Evolutionary conservation across 2,797 vertebrate genomes (phyloP).

Genomic region (Microtus agrestis): DNA sequence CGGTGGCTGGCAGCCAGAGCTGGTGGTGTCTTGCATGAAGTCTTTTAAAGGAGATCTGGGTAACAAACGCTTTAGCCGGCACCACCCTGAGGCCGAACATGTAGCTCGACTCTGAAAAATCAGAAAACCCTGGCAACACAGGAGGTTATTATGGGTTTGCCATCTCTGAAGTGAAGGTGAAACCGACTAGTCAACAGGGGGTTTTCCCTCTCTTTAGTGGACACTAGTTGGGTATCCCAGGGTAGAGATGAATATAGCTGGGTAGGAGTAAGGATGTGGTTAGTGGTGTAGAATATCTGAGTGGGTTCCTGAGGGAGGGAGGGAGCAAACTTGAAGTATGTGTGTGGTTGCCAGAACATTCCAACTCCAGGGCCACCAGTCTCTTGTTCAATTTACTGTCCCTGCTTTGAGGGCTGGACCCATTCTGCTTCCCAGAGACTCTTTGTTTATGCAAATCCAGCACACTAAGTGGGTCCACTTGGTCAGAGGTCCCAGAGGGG

Average conservation of each 20-base stretch:
- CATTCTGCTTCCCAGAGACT: not conserved
- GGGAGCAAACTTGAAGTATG: not conserved
- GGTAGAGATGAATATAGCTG: not conserved
- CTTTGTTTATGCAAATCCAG: not conserved
- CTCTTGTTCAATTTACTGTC: slow-evolving; percentile 5
- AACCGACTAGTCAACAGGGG: not conserved
- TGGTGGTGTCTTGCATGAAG: not conserved
- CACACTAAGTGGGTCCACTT: not conserved
- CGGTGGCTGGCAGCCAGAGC: not conserved
- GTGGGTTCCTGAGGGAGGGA: not conserved
- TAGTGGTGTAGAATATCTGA: not conserved
- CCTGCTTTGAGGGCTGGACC: not conserved
- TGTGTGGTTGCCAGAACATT: slow-evolving; percentile 5
- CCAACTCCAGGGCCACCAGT: not conserved
- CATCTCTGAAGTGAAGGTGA: slow-evolving; percentile 42
- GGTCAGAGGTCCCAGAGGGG: not conserved
- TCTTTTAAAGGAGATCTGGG: not conserved
- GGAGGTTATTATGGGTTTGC: not conserved
- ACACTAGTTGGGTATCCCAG: not conserved
- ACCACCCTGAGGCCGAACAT: not conserved
- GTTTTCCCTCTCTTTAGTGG: not conserved
- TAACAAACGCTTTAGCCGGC: not conserved
- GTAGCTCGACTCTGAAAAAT: not conserved
- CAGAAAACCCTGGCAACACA: not conserved
- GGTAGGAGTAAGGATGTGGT: slow-evolving; percentile 30